A percentile compares a stretch with the other conserved stretches of the same genome.
phyloP scores from a whole-genome alignment of 2,113 vertebrate genomes.

The Ameiurus melas region DNA sequence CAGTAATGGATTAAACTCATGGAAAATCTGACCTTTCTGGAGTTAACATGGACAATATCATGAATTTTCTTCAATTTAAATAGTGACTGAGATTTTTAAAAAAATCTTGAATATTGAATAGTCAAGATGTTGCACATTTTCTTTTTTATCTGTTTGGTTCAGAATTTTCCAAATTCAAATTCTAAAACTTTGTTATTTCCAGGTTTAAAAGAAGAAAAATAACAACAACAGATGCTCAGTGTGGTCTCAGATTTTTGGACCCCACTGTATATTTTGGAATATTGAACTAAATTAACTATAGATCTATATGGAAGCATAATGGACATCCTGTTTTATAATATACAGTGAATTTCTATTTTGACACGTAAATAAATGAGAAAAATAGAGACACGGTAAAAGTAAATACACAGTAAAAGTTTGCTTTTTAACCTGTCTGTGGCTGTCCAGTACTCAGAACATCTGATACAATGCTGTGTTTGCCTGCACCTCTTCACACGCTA shows the following conservation, averaged over 20 bases:
- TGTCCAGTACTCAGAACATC: constrained; percentile 7
- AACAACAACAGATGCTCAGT: neutral
- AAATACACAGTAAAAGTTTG: neutral
- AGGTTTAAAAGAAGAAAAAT: too few relatives aligned
- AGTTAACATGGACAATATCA: neutral
- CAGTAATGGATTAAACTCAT: neutral
- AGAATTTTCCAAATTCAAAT: too few relatives aligned
- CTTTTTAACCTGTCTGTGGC: neutral
- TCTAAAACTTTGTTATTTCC: too few relatives aligned
- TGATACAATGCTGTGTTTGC: constrained; percentile 59
- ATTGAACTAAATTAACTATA: neutral
- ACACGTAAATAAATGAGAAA: neutral
- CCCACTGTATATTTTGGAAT: neutral
- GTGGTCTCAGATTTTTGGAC: neutral
- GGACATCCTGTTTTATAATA: neutral
- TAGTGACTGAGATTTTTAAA: neutral
- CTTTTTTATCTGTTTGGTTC: neutral
- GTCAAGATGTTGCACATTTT: too few relatives aligned
- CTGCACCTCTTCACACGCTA: constrained; percentile 66
- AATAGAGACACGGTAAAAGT: neutral
- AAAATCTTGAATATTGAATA: too few relatives aligned
- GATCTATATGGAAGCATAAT: neutral
- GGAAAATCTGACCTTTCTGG: neutral
- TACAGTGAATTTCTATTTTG: neutral
- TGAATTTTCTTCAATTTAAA: too few relatives aligned